A percentile compares a stretch with the other conserved stretches of the same genome.
phyloP scores from a whole-genome alignment of 2,888 invertebrate species.

The Shargacucullia verbasci region DNA sequence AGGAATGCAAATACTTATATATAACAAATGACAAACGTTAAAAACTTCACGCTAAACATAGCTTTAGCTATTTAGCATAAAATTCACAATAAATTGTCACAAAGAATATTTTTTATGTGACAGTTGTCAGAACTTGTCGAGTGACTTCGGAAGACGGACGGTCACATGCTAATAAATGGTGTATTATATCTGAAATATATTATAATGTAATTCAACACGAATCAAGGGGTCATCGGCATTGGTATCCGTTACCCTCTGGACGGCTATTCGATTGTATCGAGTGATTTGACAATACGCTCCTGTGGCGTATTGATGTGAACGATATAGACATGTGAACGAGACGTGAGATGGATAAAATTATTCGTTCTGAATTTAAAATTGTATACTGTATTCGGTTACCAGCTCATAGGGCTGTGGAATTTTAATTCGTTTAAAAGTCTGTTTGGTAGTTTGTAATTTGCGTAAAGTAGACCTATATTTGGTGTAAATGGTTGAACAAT shows the following conservation, averaged over 20 bases:
- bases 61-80: constrained; percentile 4
- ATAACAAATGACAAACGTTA: neutral
- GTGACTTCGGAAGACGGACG: constrained; percentile 30
- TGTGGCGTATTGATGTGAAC: constrained; percentile 43
- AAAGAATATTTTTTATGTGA: constrained; percentile 27
- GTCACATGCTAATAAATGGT: constrained; percentile 43
- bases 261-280: constrained; percentile 41
- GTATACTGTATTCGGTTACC: constrained; percentile 40
- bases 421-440: neutral
- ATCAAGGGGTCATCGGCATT: constrained; percentile 49
- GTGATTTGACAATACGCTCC: constrained; percentile 49
- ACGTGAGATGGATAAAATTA: constrained; percentile 47
- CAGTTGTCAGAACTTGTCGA: constrained; percentile 39
- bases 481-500: too few species aligned
- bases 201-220: constrained; percentile 55
- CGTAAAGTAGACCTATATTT: too few species aligned
- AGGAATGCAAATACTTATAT: too few species aligned
- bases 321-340: constrained; percentile 50
- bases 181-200: constrained; percentile 48
- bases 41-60: neutral
- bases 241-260: constrained; percentile 52
- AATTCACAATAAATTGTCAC: constrained; percentile 14
- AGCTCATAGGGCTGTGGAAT: constrained; percentile 7
- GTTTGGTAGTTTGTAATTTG: too few species aligned
- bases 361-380: constrained; percentile 34